phyloP scores from a whole-genome alignment of 2,888 invertebrate species.

The Drosophila picticornis region DNA sequence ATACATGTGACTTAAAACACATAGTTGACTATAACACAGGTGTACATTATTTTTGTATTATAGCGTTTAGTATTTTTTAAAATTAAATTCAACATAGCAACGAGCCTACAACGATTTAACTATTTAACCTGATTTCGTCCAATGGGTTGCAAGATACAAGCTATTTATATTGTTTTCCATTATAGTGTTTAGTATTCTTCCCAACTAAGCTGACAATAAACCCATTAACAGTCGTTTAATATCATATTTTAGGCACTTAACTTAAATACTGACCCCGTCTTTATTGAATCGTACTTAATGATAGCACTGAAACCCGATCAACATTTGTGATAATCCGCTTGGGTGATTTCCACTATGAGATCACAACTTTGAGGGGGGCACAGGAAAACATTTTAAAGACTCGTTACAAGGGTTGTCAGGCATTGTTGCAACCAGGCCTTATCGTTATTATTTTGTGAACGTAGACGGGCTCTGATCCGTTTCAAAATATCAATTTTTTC shows the following conservation, averaged over 20 bases:
- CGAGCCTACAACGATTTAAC: background rate
- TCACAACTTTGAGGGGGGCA: slow-evolving; percentile 23
- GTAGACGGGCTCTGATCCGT: slow-evolving; percentile 34
- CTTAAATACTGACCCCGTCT: slow-evolving; percentile 11
- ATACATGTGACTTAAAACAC: background rate
- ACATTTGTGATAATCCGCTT: slow-evolving; percentile 64
- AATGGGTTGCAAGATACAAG: background rate
- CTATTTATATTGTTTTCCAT: background rate
- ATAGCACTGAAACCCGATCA: slow-evolving; percentile 39
- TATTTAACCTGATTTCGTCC: background rate
- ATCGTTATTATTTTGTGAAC: slow-evolving; percentile 28
- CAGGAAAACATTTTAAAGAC: slow-evolving; percentile 42
- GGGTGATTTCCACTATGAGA: slow-evolving; percentile 22
- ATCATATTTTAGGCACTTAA: slow-evolving; percentile 17
- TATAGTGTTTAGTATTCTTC: background rate
- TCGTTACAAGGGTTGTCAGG: slow-evolving; percentile 62
- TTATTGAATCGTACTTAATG: slow-evolving; percentile 18
- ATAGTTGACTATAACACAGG: background rate
- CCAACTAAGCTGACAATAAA: slow-evolving; percentile 17
- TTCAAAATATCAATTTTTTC: slow-evolving; percentile 69
- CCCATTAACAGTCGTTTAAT: slow-evolving; percentile 25
- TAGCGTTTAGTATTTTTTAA: background rate
- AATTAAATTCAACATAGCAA: background rate
- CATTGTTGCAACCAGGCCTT: slow-evolving; percentile 26
- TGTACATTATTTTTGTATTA: background rate